A percentile compares a stretch with the other conserved stretches of the same genome.
phyloP scores from a whole-genome alignment of 2,888 invertebrate species.

The Bruchidius siliquastri region DNA sequence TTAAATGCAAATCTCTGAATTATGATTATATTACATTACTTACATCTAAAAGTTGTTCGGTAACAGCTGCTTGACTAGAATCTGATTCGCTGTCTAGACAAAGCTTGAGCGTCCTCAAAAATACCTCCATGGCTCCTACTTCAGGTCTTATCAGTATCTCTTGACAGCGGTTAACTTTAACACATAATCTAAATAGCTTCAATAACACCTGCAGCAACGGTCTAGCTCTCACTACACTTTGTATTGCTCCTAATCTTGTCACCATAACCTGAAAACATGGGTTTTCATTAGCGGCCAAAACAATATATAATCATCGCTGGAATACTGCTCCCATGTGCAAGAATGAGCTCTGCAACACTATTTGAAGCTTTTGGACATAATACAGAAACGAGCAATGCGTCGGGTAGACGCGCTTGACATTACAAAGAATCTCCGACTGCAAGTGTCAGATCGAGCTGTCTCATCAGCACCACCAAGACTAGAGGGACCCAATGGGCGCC shows the following conservation, averaged over 20 bases:
- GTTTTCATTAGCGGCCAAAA: too few species aligned
- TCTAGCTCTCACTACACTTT: conserved; percentile 80
- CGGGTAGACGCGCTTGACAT: too few species aligned
- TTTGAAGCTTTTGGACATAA: too few species aligned
- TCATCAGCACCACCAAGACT: too few species aligned
- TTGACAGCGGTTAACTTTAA: conserved; percentile 86
- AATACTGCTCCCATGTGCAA: too few species aligned
- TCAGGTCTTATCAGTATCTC: conserved; percentile 83
- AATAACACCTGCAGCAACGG: conserved; percentile 84
- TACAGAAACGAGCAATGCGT: too few species aligned
- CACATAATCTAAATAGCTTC: conserved; percentile 83
- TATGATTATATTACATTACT: conserved; percentile 31
- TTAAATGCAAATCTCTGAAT: too few species aligned
- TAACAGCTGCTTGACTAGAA: conserved; percentile 70
- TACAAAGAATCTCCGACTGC: too few species aligned
- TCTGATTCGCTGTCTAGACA: conserved; percentile 64
- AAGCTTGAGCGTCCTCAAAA: conserved; percentile 79
- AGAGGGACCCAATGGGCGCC: too few species aligned
- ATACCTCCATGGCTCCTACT: conserved; percentile 74
- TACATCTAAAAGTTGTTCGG: conserved; percentile 84
- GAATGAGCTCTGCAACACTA: too few species aligned
- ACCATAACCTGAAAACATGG: conserved; percentile 67
- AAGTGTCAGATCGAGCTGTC: too few species aligned
- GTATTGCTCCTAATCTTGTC: conserved; percentile 77
- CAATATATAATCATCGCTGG: conserved; percentile 4